Percentiles rank a stretch among this genome's conserved stretches.
Conservation (phyloP, 2,888 invertebrate genomes). For the Ennomos erosarius region DNA sequence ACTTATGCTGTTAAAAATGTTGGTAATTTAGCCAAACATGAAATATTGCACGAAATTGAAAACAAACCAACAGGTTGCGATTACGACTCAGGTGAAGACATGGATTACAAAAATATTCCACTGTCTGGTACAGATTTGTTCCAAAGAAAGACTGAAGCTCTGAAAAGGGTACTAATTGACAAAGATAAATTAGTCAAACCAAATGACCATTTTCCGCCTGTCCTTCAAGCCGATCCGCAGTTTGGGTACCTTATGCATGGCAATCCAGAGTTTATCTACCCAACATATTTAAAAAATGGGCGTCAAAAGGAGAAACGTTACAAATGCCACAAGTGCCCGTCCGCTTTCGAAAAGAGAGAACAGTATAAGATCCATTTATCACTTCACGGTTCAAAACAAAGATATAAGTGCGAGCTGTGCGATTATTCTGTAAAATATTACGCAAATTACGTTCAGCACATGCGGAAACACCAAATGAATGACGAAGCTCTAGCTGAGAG, state of each 20-base stretch:
- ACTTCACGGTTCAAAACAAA: constrained; percentile 93
- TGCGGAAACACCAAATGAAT: constrained; percentile 91
- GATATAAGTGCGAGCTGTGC: constrained; percentile 93
- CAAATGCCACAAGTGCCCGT: constrained; percentile 94
- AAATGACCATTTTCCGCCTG: constrained; percentile 82
- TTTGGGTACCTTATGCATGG: constrained; percentile 89
- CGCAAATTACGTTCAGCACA: constrained; percentile 93
- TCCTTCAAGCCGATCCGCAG: constrained; percentile 87
- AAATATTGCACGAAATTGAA: constrained; percentile 80
- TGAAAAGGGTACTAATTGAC: constrained; percentile 77
- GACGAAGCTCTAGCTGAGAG: constrained; percentile 87
- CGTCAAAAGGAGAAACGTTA: constrained; percentile 91
- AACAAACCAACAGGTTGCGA: constrained; percentile 64
- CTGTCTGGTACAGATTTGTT: constrained; percentile 88
- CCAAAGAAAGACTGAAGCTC: constrained; percentile 87
- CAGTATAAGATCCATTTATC: constrained; percentile 93
- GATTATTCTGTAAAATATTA: constrained; percentile 95
- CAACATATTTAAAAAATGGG: constrained; percentile 90
- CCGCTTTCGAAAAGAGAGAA: constrained; percentile 93
- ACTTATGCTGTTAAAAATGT: constrained; percentile 89
- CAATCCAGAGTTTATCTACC: constrained; percentile 91
- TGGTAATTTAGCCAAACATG: constrained; percentile 88
- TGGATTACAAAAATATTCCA: constrained; percentile 83
- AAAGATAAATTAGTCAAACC: constrained; percentile 81
- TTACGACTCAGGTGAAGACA: constrained; percentile 80